Evolutionary conservation across 2,888 invertebrate species (phyloP), one percentile per base, ranked within the genome.

Genomic region (Dichetophora obliterata): DNA sequence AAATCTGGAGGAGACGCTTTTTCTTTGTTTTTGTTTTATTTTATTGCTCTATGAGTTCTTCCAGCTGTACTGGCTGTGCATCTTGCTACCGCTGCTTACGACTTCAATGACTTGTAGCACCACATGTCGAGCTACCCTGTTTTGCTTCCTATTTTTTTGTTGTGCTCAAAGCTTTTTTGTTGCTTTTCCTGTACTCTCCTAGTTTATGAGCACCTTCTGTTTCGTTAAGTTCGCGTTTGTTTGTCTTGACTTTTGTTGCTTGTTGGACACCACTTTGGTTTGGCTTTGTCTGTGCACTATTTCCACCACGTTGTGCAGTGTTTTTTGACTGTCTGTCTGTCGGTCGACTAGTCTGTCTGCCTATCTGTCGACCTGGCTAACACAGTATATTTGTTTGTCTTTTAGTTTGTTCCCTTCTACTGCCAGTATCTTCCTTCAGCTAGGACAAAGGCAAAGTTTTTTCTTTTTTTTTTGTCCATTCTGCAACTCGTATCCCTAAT

Each of bases 141-240:
- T 9, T 54, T n/a, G 54, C 14, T 19, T 19, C 19, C 8, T 19
- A 8, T 22, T 19, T 54, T 22, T 22, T 54, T 54, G 6, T 54
- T 54, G 3, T 52, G 52, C 19, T 19, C 6, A 19, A 6, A 54
- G 54, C n/a, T 9, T 54, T 54, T 5, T 8, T 54, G 54, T 22
- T 69, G 65, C 37, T 43, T 66, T 43, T 37, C 16, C 34, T 43
- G 34, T 22, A 11, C 43, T 43, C 43, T 66, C 48, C 14, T 69
- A 50, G 52, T 69, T 69, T 69, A 69, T 69, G 68, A 69, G 68
- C 68, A 69, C 68, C 68, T 69, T 69, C 68, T 69, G 68, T 52
- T 69, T 27, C 48, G 24, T 31, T 69, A 6, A 66, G 43, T 43
- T 66, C 50, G 24, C 48, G 31, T 69, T 69, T 69, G 68, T 52